Conservation (phyloP, 2,888 invertebrate species). For the Polietes domitor region DNA sequence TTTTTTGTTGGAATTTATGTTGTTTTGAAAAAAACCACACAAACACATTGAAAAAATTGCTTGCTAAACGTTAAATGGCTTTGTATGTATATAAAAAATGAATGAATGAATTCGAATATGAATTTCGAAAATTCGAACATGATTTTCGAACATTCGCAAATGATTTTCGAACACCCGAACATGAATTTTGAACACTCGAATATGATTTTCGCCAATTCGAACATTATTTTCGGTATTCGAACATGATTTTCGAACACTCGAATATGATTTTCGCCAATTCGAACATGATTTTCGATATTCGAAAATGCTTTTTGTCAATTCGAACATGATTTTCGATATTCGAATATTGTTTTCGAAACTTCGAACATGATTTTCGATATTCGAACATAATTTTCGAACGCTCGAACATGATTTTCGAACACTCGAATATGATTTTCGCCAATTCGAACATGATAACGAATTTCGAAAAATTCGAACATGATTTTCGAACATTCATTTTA, state of each 20-base stretch:
- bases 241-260: conserved; percentile 32
- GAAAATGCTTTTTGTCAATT: background rate
- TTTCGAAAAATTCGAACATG: conserved; percentile 48
- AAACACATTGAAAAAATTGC: conserved; percentile 53
- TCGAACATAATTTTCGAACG: background rate
- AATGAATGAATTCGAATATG: too few relatives aligned
- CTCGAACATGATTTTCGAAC: background rate
- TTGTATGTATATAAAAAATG: conserved; percentile 53
- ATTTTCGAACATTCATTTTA: conserved; percentile 31
- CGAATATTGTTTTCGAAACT: background rate
- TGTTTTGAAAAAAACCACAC: conserved; percentile 25
- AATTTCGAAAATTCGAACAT: conserved; percentile 49
- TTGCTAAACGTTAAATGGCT: conserved; percentile 66
- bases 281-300: background rate
- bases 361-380: background rate
- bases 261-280: conserved; percentile 13
- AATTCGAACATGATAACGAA: conserved; percentile 24
- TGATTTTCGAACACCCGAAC: conserved; percentile 64
- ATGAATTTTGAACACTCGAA: conserved; percentile 33
- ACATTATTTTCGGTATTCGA: background rate
- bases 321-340: background rate
- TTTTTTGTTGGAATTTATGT: conserved; percentile 46
- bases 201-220: background rate
- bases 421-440: conserved; percentile 13
- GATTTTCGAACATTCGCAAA: conserved; percentile 33